Conservation (phyloP, 2,888 invertebrate species). For the Cephus rjabovi region DNA sequence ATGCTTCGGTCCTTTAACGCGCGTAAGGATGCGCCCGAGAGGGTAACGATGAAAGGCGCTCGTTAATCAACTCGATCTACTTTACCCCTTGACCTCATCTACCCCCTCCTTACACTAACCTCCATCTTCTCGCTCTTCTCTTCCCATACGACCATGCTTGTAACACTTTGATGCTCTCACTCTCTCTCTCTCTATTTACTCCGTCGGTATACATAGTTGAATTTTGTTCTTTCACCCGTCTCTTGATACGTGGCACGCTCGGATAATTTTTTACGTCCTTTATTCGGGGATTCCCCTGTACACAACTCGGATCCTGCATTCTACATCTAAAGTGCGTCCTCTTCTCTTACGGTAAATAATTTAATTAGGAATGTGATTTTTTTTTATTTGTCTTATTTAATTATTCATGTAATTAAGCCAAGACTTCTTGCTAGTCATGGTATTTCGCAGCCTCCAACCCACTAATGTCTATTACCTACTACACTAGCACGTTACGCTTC, state of each 20-base stretch:
- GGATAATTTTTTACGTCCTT: background rate
- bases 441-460: background rate
- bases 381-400: background rate
- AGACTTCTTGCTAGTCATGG: background rate
- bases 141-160: too few relatives aligned
- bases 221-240: background rate
- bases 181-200: background rate
- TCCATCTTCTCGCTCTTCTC: background rate
- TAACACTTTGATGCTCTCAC: too few relatives aligned
- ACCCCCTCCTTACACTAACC: background rate
- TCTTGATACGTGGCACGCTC: background rate
- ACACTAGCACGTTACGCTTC: background rate
- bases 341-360: background rate
- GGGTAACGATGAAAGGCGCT: constrained; percentile 31
- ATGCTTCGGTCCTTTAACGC: constrained; percentile 35
- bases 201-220: background rate
- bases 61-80: constrained; percentile 38
- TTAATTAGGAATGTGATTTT: background rate
- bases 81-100: constrained; percentile 16
- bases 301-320: background rate
- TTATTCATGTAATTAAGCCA: background rate
- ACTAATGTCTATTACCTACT: background rate
- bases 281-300: background rate
- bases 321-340: background rate
- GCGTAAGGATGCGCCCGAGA: constrained; percentile 33